These are phyloP conservation scores for Armadillidium nasatum DNA, from an alignment of 1,140 invertebrate genomes.

Conservation along the genomic window DNA sequence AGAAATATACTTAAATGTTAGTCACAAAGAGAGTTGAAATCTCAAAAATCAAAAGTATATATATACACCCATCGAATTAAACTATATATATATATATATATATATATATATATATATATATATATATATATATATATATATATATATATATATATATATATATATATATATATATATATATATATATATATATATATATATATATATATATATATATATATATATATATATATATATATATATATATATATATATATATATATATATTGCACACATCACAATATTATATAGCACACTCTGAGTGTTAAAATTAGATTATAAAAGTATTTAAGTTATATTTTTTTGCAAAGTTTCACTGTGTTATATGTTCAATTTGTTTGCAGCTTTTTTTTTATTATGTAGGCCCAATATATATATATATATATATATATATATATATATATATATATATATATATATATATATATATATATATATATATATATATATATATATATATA, in stretches of 20 bases:
- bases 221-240: too few relatives aligned
- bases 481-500: neutral
- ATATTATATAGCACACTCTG: too few relatives aligned
- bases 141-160: neutral
- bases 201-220: too few relatives aligned
- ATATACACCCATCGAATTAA: neutral
- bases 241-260: too few relatives aligned
- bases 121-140: conserved; percentile 1
- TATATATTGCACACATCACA: too few relatives aligned
- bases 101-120: conserved; percentile 20
- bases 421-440: conserved; percentile 21
- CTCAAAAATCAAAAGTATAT: neutral
- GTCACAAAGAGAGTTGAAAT: conserved; percentile 4
- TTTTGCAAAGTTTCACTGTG: too few relatives aligned
- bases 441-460: conserved; percentile 22
- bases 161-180: neutral
- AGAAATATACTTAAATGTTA: neutral
- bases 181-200: too few relatives aligned
- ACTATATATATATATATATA: neutral
- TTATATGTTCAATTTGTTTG: too few relatives aligned
- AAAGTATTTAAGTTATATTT: too few relatives aligned
- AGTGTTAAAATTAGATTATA: too few relatives aligned
- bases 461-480: conserved; percentile 25
- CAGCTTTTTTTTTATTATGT: too few relatives aligned
- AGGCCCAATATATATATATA: neutral